Base-by-base conservation (phyloP, 2,888 invertebrate species). In the Netelia inedita region DNA sequence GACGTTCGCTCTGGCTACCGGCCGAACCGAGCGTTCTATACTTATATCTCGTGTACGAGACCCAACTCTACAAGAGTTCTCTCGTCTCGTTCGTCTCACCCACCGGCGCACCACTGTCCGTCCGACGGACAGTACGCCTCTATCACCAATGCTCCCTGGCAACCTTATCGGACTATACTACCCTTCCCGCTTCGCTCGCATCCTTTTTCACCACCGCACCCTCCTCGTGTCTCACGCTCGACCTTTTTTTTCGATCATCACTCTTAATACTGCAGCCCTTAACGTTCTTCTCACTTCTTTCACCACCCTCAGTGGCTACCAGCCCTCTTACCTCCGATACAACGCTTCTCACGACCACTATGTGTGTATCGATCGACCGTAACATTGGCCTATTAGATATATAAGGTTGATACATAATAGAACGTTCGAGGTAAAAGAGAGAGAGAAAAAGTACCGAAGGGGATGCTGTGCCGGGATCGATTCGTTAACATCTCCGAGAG, bases 171-270 rank as follows among this genome's bases (percentile, higher is more conserved):
- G 65, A 71, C 75, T 75, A 50, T 41, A 50, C 59, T 71, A 71
- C 69, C 69, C 78, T 63, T 79, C 71, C 43, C 81, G 63, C 81
- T 75, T 74, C 41, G 28, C 75, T 81, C 46, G 19, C 69, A 75
- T 75, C 75, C 74, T 71, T 75, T 79, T 65, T 68, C 75, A 46
- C n/a, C 76, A 73, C 73, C 50, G 63, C 50, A 19, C 63, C 66
- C 72, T 21, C 73, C 69, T 55, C 57, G 79, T 87, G 87, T 88
- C 79, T 79, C 87, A 89, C 88, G 87, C 23, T 68, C 69, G 61
- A 55, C 78, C 72, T 75, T 28, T 74, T 41, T 53, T 59, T 63
- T 81, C 69, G 69, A 79, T 85, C 85, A 85, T 85, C 85, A 79
- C 82, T 85, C 85, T 85, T 85, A 85, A 85, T 76, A 79, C 82